Conservation (phyloP, 2,797 vertebrate species). For the Sebastiscus tertius region DNA sequence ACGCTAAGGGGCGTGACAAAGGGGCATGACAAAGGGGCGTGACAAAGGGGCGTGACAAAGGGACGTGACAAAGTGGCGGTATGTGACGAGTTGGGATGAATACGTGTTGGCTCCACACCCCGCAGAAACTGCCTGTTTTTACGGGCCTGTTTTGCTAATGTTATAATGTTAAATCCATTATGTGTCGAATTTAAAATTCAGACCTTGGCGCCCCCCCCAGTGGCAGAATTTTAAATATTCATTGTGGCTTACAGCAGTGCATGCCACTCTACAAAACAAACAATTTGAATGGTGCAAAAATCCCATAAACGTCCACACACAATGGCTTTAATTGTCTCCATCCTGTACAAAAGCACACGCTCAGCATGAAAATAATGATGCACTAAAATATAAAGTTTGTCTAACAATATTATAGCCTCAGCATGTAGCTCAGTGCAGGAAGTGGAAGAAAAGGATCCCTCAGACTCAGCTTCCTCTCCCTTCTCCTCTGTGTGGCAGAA, state of each 20-base stretch:
- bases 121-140: background rate
- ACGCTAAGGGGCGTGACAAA: no score
- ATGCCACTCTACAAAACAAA: background rate
- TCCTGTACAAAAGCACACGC: slow-evolving; percentile 1
- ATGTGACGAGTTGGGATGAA: no score
- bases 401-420: slow-evolving; percentile 38
- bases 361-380: slow-evolving; percentile 43
- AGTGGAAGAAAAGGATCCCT: slow-evolving; percentile 25
- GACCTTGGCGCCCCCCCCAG: background rate
- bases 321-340: slow-evolving; percentile 10
- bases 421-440: slow-evolving; percentile 41
- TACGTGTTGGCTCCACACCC: background rate
- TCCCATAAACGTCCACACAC: slow-evolving; percentile 6
- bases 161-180: background rate
- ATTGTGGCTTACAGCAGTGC: background rate
- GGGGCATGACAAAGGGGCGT: no score
- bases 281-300: background rate
- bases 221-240: background rate
- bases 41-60: no score
- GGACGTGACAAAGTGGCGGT: no score
- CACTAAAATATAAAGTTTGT: slow-evolving; percentile 36
- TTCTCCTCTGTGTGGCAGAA: slow-evolving; percentile 18
- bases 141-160: background rate
- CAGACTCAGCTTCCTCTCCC: slow-evolving; percentile 5
- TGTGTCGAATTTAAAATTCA: background rate